Percentiles rank a stretch among this genome's conserved stretches.
These are phyloP conservation scores for Amblyjoppa fuscipennis DNA, from an alignment of 2,888 invertebrate species.

Conservation along the genomic window DNA sequence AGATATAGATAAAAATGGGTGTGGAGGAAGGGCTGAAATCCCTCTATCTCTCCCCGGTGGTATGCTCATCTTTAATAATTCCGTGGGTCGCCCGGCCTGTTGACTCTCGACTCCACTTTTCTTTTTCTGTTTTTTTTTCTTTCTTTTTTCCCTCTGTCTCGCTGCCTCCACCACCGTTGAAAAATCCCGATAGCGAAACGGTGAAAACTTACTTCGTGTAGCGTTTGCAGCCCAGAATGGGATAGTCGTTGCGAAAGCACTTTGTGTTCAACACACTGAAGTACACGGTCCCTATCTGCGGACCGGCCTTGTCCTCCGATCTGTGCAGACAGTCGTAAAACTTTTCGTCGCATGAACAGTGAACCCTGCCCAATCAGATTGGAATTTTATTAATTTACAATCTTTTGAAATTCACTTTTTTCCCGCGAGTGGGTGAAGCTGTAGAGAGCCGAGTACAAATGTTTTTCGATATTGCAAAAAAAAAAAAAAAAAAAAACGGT, in stretches of 20 bases:
- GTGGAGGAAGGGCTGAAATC: constrained; percentile 39
- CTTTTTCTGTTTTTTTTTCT: constrained; percentile 10
- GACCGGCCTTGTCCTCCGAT: constrained; percentile 75
- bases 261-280: constrained; percentile 87
- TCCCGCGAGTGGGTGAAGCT: background rate
- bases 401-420: background rate
- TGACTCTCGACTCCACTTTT: constrained; percentile 50
- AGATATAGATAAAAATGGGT: constrained; percentile 9
- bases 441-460: too few species aligned
- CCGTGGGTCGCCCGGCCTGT: constrained; percentile 49
- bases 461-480: too few species aligned
- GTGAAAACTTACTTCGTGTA: constrained; percentile 86
- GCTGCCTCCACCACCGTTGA: constrained; percentile 11
- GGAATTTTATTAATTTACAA: constrained; percentile 18
- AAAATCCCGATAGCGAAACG: constrained; percentile 24
- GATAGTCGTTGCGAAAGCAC: constrained; percentile 88
- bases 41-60: background rate
- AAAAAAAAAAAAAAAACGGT: too few species aligned
- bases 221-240: constrained; percentile 86
- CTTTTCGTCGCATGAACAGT: constrained; percentile 86
- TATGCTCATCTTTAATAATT: constrained; percentile 59
- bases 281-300: constrained; percentile 85
- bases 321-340: constrained; percentile 86
- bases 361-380: constrained; percentile 80
- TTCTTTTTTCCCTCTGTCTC: constrained; percentile 26